These are phyloP conservation scores for Cataglyphis albicans DNA, from an alignment of 2,888 invertebrate genomes.

Conservation along the genomic window DNA sequence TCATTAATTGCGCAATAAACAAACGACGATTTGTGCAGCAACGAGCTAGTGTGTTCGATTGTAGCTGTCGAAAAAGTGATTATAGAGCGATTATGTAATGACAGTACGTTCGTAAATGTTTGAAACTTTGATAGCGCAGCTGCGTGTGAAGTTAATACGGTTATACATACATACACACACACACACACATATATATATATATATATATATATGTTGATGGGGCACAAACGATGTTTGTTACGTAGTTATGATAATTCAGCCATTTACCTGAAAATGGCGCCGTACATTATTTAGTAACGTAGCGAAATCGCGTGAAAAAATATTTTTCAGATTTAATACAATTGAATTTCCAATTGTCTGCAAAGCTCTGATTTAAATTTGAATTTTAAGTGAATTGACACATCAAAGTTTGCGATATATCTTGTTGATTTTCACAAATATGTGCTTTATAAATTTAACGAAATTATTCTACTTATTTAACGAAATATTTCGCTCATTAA, in stretches of 20 bases:
- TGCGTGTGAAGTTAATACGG: constrained; percentile 1
- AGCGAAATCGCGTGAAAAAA: not conserved
- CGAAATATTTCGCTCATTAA: not conserved
- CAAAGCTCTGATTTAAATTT: not conserved
- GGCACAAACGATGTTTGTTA: not conserved
- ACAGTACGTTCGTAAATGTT: constrained; percentile 29
- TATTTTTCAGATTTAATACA: not conserved
- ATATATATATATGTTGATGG: not conserved
- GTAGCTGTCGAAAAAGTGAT: constrained; percentile 58
- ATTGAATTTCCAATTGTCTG: not conserved
- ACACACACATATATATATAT: not conserved
- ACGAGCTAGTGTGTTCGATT: constrained; percentile 32
- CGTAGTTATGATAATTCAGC: constrained; percentile 7
- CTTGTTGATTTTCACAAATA: not conserved
- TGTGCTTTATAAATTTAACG: not conserved
- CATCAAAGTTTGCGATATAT: not conserved
- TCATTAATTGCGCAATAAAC: constrained; percentile 57
- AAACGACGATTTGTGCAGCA: constrained; percentile 47
- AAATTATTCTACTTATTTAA: not conserved
- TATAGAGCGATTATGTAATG: constrained; percentile 45
- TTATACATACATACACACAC: not conserved
- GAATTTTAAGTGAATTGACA: not conserved
- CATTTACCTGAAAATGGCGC: not conserved
- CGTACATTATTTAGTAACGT: not conserved
- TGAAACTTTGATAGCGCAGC: constrained; percentile 26